Evolutionary conservation across 2,888 invertebrate species (phyloP).

Genomic region (Phengaris alcon): DNA sequence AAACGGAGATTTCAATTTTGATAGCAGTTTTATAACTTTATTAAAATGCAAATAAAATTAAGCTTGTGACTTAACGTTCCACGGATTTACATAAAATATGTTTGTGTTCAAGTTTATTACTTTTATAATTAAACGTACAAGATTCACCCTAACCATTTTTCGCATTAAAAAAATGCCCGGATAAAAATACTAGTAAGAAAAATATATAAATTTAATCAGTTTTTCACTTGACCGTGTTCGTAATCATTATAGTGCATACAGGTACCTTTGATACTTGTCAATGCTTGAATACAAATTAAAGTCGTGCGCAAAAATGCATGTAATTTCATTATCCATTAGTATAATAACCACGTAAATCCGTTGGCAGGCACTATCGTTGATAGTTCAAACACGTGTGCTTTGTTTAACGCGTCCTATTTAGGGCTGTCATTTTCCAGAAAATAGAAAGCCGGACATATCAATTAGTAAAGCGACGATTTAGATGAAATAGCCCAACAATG

Average conservation of each 20-base stretch:
- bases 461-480: no score
- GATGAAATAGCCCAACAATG: no score
- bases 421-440: background rate
- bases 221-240: background rate
- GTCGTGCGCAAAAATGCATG: slow-evolving; percentile 15
- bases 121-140: slow-evolving; percentile 15
- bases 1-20: slow-evolving; percentile 26
- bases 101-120: slow-evolving; percentile 21
- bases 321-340: slow-evolving; percentile 21
- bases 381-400: slow-evolving; percentile 24
- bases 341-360: slow-evolving; percentile 21
- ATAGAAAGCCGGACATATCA: no score
- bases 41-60: slow-evolving; percentile 28
- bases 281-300: background rate
- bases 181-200: background rate
- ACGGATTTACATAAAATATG: slow-evolving; percentile 22
- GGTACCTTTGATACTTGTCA: background rate
- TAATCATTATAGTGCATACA: background rate
- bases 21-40: slow-evolving; percentile 25
- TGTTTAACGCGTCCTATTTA: background rate
- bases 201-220: background rate
- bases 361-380: slow-evolving; percentile 16
- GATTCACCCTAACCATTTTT: background rate
- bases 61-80: slow-evolving; percentile 8
- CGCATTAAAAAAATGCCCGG: background rate